phyloP scores from a whole-genome alignment of 23 tunicate species.

The Aplidium turbinatum region DNA sequence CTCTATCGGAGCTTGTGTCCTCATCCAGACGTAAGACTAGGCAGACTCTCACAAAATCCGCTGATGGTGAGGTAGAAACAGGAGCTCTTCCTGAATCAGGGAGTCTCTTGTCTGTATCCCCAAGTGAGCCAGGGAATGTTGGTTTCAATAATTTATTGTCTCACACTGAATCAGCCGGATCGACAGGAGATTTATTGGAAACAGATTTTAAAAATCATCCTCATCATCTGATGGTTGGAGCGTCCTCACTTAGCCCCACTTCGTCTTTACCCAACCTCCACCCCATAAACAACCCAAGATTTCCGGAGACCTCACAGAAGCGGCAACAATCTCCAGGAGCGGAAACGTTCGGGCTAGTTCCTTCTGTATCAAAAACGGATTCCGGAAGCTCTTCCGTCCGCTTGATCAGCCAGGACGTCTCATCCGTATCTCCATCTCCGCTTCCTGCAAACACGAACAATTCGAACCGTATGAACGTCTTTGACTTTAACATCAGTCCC shows the following conservation, averaged over 20 bases:
- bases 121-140: conserved; percentile 71
- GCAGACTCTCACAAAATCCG: not conserved
- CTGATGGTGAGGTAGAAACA: not conserved
- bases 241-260: conserved; percentile 33
- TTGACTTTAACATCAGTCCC: too few species aligned
- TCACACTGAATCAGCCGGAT: conserved; percentile 31
- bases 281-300: conserved; percentile 2
- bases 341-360: not conserved
- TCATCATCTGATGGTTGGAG: not conserved
- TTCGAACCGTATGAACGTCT: too few species aligned
- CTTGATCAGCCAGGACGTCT: too few species aligned
- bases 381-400: too few species aligned
- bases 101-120: conserved; percentile 70
- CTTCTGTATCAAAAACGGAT: too few species aligned
- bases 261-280: conserved; percentile 48
- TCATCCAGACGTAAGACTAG: too few species aligned
- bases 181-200: conserved; percentile 9
- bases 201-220: not conserved
- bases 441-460: too few species aligned
- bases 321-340: not conserved
- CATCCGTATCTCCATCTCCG: too few species aligned
- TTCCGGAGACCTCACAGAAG: not conserved
- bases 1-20: conserved; percentile 11
- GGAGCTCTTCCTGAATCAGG: conserved; percentile 11
- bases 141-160: not conserved